Evolutionary conservation across 64 coral and sea anemone species (phyloP).

Genomic region (Pachyseris speciosa): DNA sequence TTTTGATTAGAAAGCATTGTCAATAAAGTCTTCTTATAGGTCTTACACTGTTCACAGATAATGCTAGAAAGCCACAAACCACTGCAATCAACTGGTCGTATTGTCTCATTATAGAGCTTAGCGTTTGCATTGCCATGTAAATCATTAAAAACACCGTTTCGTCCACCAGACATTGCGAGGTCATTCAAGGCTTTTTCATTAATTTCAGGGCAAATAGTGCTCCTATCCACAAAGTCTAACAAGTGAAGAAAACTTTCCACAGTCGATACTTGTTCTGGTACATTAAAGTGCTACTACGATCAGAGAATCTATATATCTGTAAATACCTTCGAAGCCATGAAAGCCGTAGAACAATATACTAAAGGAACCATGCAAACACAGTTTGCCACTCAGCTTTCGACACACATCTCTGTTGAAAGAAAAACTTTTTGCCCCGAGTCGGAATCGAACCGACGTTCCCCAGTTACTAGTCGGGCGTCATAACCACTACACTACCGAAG

Average conservation of each 20-base stretch:
- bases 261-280: neutral
- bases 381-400: no score
- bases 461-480: no score
- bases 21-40: neutral
- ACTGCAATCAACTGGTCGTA: neutral
- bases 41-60: neutral
- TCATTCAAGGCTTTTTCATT: neutral
- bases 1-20: conserved; percentile 18
- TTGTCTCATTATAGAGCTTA: neutral
- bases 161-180: neutral
- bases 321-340: no score
- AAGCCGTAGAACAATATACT: no score
- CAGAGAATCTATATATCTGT: no score
- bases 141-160: neutral
- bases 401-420: no score
- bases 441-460: no score
- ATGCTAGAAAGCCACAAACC: neutral
- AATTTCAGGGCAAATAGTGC: neutral
- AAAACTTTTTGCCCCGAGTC: no score
- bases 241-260: neutral
- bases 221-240: neutral
- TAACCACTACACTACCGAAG: no score
- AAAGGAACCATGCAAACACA: no score
- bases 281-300: neutral
- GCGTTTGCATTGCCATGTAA: neutral